These are phyloP conservation scores for Enteromius afrohamiltoni DNA, from an alignment of 2,797 vertebrate species.

Conservation along the genomic window DNA sequence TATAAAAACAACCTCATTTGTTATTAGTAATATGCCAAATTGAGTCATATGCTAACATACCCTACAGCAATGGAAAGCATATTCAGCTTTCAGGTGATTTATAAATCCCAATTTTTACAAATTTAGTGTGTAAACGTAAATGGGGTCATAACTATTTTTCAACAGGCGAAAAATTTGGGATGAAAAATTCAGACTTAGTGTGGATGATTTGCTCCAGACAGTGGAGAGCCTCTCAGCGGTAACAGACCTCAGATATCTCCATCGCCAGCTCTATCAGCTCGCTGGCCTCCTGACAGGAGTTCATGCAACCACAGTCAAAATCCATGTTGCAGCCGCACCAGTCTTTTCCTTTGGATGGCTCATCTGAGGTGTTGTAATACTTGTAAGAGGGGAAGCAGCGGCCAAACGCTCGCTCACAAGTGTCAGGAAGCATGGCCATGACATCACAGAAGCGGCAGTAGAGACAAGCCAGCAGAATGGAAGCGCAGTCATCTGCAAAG, in stretches of 20 bases:
- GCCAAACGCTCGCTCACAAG: slow-evolving; percentile 76
- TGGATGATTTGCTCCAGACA: not conserved
- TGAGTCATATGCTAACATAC: no score
- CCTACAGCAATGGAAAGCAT: no score
- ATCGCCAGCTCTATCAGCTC: slow-evolving; percentile 88
- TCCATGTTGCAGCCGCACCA: slow-evolving; percentile 82
- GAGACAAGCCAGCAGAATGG: slow-evolving; percentile 85
- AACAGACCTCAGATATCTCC: slow-evolving; percentile 91
- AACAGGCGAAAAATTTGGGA: no score
- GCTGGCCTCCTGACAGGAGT: slow-evolving; percentile 83
- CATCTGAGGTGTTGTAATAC: slow-evolving; percentile 72
- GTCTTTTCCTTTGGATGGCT: slow-evolving; percentile 67
- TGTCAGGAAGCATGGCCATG: slow-evolving; percentile 80
- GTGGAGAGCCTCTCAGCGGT: slow-evolving; percentile 70
- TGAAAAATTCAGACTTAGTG: no score
- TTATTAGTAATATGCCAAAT: no score
- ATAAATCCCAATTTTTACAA: no score
- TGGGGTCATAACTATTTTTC: no score
- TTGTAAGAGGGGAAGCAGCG: slow-evolving; percentile 81
- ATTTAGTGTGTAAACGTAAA: no score
- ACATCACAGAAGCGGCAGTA: slow-evolving; percentile 86
- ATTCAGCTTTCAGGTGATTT: no score
- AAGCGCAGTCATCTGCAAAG: slow-evolving; percentile 84
- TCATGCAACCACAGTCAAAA: slow-evolving; percentile 82
- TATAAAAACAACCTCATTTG: no score